Evolutionary conservation across 2,888 invertebrate species (phyloP), one percentile per base, ranked within the genome.

Genomic region (Scaptomyza parva): DNA sequence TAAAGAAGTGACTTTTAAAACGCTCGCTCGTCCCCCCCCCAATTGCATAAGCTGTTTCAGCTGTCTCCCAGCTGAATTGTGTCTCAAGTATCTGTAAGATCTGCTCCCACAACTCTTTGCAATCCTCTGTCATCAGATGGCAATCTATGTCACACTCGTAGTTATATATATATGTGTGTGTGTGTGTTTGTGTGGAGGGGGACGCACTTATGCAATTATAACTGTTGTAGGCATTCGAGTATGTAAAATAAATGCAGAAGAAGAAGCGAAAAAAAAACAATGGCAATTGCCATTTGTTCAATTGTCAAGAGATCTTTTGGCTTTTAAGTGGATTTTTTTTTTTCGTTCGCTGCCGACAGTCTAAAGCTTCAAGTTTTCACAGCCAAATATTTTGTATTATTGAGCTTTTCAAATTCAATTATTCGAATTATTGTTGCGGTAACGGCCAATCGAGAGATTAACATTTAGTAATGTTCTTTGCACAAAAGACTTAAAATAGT

Each of bases 171-270:
- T 24, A 17, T 8, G 18, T 12, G 20, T 40, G 12, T 48, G 33
- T 39, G 39, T 35, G 24, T 52, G 26, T 17, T 8, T n/a, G 22
- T 40, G 17, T 50, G 17, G n/a, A 52, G 28, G 59, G 41, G 50
- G 61, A 75, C 84, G 83, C 81, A 81, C 82, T 81, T 82, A 77
- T 86, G 77, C 77, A 86, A 83, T 81, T 81, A 84, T 78, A 81
- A 81, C 85, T 84, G 82, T 62, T 84, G 82, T 69, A 69, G 78
- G 70, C 77, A 77, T 74, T 75, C 67, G 75, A 67, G 75, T 74
- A 74, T 74, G 67, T 70, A 64, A 76, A 76, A 59, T 39, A 72
- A 48, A 59, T 35, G 14, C 14, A 14, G 1, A 14, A 43, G 48
- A 53, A 48, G 45, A 67, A 26, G 53, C 9, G 24, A 44, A 44